Evolutionary conservation across 2,797 vertebrate species (phyloP), one percentile per base, ranked within the genome.

Genomic region (Typhlichthys eigenmanni): DNA sequence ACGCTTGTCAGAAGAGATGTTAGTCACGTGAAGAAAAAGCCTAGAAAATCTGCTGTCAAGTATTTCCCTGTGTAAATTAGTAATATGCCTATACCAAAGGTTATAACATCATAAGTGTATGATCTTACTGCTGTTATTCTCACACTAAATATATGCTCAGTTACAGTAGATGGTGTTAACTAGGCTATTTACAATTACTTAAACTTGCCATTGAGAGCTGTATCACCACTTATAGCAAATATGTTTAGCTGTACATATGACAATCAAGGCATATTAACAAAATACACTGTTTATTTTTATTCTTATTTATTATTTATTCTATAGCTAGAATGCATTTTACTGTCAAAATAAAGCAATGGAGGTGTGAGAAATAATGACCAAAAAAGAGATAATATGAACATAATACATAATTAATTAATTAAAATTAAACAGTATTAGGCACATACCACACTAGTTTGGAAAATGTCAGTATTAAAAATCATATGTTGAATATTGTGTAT

Each of bases 281-380:
- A n/a, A 57, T n/a, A 45, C 64, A 64, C 69, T 70, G 65, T 46
- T 75, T 62, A 58, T 83, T 78, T 67, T n/a, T n/a, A n/a, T n/a
- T n/a, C n/a, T n/a, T n/a, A n/a, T n/a, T n/a, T n/a, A n/a, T n/a
- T n/a, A n/a, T n/a, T n/a, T n/a, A n/a, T n/a, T 68, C 58, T 78
- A 63, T 69, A 72, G 24, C 49, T 58, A 13, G 65, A 55, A 57
- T 55, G 63, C 79, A 76, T 73, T 79, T 80, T 60, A 24, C 43
- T 65, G 71, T 59, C n/a, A 16, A 50, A 50, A 58, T 6, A 55
- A 68, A 63, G 66, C 53, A n/a, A 60, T 71, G 34, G 48, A 76
- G 68, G 68, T 64, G 69, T 71, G 69, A 66, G 59, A 74, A 80
- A 70, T 59, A 59, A 38, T 71, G 47, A 17, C 38, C 58, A 66